Percentiles rank a stretch among this genome's conserved stretches.
Evolutionary conservation across 2,888 invertebrate species (phyloP).

Genomic region (Chydorus sphaericus): DNA sequence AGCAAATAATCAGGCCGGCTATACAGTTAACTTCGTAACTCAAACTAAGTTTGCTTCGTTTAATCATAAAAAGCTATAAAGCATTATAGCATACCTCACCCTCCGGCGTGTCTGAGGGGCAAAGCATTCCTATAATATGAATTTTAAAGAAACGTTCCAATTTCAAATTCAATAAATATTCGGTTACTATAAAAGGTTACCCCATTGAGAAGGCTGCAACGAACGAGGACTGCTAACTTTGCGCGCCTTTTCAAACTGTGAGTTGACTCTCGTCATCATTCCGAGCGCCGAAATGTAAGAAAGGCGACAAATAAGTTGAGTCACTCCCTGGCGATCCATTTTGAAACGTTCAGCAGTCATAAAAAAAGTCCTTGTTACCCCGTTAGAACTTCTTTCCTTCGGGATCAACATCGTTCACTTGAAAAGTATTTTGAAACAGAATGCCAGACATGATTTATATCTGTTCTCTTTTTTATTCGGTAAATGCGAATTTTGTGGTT

Average conservation of each 20-base stretch:
- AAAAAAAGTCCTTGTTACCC: too few species aligned
- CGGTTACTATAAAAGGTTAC: too few species aligned
- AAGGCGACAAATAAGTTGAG: conserved; percentile 84
- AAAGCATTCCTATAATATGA: conserved; percentile 50
- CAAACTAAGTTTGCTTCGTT: too few species aligned
- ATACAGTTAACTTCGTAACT: not conserved
- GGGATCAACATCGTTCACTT: too few species aligned
- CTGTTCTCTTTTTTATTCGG: too few species aligned
- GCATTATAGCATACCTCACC: conserved; percentile 57
- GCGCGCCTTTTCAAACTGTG: conserved; percentile 96
- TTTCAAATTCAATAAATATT: too few species aligned
- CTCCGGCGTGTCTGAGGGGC: conserved; percentile 98
- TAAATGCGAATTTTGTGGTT: too few species aligned
- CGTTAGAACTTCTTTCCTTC: too few species aligned
- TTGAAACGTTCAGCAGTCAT: conserved; percentile 96
- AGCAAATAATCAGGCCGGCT: not conserved
- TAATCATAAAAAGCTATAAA: too few species aligned
- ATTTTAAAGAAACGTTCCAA: not conserved
- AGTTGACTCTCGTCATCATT: conserved; percentile 99
- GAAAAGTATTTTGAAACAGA: too few species aligned
- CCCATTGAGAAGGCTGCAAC: conserved; percentile 95
- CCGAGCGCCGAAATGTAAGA: conserved; percentile 95
- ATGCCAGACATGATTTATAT: too few species aligned
- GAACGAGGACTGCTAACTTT: conserved; percentile 97
- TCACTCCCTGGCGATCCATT: conserved; percentile 97